Percentiles rank a stretch among this genome's conserved stretches.
Conservation (phyloP, 2,113 vertebrate genomes). For the Oreotragus oreotragus region DNA sequence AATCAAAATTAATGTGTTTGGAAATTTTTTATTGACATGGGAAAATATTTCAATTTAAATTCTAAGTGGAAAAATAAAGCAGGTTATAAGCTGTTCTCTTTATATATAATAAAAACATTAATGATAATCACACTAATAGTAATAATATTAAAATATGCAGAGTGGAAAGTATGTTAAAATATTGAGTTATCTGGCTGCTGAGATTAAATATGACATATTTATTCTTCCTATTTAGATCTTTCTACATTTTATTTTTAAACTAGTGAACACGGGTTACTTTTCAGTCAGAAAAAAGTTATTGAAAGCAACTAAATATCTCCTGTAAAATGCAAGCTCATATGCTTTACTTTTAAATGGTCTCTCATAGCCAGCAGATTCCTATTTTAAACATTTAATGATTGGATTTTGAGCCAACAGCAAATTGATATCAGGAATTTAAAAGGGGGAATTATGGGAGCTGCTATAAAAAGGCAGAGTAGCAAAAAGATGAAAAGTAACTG, state of each 20-base stretch:
- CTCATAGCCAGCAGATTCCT: background rate
- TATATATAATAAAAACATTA: background rate
- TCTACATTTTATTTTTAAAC: background rate
- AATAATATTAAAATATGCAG: background rate
- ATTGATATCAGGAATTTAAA: slow-evolving; percentile 4
- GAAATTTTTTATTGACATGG: background rate
- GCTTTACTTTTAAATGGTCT: background rate
- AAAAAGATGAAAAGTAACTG: background rate
- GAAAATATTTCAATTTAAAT: background rate
- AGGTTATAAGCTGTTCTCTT: background rate
- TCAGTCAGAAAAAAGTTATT: background rate
- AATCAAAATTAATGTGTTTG: background rate
- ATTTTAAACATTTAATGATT: slow-evolving; percentile 23
- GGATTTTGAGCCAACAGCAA: slow-evolving; percentile 9
- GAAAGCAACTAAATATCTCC: background rate
- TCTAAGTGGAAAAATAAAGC: background rate
- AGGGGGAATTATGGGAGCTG: background rate
- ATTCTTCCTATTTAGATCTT: background rate
- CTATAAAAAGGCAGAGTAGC: background rate
- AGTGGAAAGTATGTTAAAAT: background rate
- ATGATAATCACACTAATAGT: background rate
- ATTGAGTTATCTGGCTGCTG: background rate
- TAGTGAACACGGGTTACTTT: background rate
- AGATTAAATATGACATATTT: background rate
- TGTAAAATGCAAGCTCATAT: background rate